Conservation (phyloP, 2,113 vertebrate species). For the Rhabdornis inornatus region DNA sequence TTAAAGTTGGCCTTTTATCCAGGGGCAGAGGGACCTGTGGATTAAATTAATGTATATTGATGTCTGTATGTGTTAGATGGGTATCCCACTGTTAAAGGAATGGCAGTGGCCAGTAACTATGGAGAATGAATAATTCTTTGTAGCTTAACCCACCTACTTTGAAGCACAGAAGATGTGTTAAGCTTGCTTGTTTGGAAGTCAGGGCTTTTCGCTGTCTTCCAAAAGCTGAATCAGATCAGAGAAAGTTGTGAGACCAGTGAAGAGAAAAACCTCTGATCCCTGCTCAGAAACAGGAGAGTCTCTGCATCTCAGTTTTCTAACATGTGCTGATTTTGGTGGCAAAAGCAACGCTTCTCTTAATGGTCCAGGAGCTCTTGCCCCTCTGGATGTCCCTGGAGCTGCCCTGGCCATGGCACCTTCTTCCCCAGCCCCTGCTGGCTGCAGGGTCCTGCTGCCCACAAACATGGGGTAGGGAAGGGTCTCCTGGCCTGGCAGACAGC, state of each 20-base stretch:
- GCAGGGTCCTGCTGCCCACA: not conserved
- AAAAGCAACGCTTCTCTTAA: not conserved
- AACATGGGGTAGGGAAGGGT: not conserved
- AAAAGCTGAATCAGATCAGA: not conserved
- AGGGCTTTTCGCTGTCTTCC: not conserved
- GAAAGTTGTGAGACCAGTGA: not conserved
- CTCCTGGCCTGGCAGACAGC: not conserved
- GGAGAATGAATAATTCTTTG: not conserved
- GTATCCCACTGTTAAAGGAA: not conserved
- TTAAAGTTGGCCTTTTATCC: not conserved
- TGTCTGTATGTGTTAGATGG: not conserved
- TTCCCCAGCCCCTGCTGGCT: not conserved
- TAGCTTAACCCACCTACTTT: not conserved
- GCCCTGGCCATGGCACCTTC: not conserved
- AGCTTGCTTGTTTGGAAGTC: not conserved
- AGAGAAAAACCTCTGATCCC: not conserved
- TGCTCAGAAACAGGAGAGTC: not conserved
- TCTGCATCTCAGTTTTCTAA: not conserved
- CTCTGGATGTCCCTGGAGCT: not conserved
- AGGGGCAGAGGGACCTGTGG: not conserved
- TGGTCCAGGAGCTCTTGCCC: fast-evolving
- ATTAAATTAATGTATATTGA: not conserved
- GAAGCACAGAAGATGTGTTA: not conserved
- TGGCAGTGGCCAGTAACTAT: not conserved
- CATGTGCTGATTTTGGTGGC: fast-evolving